phyloP scores from a whole-genome alignment of 2,888 invertebrate genomes.

The Ophraella communa region DNA sequence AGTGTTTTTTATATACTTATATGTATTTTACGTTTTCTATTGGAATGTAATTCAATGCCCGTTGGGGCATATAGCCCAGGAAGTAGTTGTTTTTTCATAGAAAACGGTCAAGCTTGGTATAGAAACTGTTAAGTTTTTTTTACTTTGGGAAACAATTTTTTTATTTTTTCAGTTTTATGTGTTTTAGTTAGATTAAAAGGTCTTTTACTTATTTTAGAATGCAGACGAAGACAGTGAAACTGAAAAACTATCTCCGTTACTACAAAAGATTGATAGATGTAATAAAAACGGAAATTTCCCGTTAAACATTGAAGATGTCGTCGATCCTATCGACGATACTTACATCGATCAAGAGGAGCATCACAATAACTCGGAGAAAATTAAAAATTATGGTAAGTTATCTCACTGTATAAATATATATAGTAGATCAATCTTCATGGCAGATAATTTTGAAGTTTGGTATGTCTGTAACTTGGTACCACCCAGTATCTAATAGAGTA shows the following conservation, averaged over 20 bases:
- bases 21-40: background rate
- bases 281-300: conserved; percentile 53
- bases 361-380: conserved; percentile 37
- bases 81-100: too few relatives aligned
- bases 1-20: conserved; percentile 8
- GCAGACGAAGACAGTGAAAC: conserved; percentile 82
- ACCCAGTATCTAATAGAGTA: too few relatives aligned
- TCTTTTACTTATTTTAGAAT: conserved; percentile 49
- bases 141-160: too few relatives aligned
- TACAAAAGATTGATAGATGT: conserved; percentile 61
- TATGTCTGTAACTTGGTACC: too few relatives aligned
- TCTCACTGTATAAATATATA: too few relatives aligned
- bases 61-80: too few relatives aligned
- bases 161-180: too few relatives aligned
- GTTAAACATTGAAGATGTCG: conserved; percentile 61
- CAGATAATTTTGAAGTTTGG: too few relatives aligned
- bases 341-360: conserved; percentile 63
- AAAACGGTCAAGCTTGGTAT: too few relatives aligned
- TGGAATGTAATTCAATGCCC: too few relatives aligned
- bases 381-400: conserved; percentile 46
- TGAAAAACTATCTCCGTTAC: conserved; percentile 80
- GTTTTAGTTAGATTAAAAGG: background rate
- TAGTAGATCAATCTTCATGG: too few relatives aligned
- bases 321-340: conserved; percentile 69
- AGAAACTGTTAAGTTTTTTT: too few relatives aligned